Conservation (phyloP, 2,888 invertebrate genomes). For the Myopa tessellatipennis region DNA sequence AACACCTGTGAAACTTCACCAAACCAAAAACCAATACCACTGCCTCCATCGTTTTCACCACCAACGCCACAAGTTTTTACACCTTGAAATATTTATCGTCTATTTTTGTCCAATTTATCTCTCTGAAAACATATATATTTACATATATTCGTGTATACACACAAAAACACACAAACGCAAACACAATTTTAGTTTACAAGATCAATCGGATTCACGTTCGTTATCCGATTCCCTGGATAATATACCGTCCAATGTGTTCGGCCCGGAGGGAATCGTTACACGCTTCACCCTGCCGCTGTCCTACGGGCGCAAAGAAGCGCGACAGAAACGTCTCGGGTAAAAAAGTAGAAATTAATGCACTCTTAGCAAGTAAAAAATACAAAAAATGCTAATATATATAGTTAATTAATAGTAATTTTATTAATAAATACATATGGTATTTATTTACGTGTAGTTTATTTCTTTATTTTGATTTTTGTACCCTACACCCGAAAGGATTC, state of each 20-base stretch:
- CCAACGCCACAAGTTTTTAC: too few species aligned
- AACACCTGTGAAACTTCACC: too few species aligned
- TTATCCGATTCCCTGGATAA: constrained; percentile 73
- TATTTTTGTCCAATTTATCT: too few species aligned
- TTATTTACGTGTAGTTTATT: constrained; percentile 5
- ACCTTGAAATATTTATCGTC: too few species aligned
- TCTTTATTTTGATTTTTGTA: neutral
- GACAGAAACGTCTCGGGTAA: constrained; percentile 87
- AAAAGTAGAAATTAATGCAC: constrained; percentile 50
- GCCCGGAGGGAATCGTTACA: constrained; percentile 73
- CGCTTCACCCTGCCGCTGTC: constrained; percentile 80
- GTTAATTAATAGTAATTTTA: neutral
- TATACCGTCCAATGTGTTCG: constrained; percentile 71
- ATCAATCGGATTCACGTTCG: constrained; percentile 69
- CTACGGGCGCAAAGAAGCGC: constrained; percentile 81
- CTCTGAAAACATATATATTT: too few species aligned
- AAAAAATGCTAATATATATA: neutral
- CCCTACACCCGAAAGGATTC: too few species aligned
- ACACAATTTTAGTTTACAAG: constrained; percentile 66
- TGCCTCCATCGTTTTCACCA: too few species aligned
- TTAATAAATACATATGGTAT: neutral
- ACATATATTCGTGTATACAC: neutral
- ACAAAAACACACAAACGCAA: constrained; percentile 11
- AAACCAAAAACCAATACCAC: too few species aligned
- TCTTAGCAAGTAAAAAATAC: neutral